Evolutionary conservation across 2,797 vertebrate genomes (phyloP).

Genomic region (Hylomyscus alleni): DNA sequence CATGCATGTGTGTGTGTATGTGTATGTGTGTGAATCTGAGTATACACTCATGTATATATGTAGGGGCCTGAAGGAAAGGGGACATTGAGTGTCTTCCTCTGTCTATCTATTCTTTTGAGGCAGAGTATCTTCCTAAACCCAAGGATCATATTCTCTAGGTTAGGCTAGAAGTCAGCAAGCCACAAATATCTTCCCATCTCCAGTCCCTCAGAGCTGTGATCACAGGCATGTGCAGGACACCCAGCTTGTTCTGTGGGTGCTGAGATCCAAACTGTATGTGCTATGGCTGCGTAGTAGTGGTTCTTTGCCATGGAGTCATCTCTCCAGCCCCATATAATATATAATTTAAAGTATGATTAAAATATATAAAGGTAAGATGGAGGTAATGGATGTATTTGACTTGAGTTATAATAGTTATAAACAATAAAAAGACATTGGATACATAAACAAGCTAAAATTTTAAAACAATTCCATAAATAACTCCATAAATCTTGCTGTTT

Average conservation of each 20-base stretch:
- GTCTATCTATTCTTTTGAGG: not conserved
- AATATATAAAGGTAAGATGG: not conserved
- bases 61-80: not conserved
- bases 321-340: too few species aligned
- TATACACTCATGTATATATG: not conserved
- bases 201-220: too few species aligned
- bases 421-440: not conserved
- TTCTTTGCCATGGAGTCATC: not conserved
- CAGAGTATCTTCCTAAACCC: not conserved
- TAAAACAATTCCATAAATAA: not conserved
- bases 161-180: not conserved
- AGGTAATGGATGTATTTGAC: not conserved
- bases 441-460: not conserved
- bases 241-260: not conserved
- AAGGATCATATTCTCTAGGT: not conserved
- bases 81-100: not conserved
- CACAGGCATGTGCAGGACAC: not conserved
- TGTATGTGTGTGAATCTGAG: not conserved
- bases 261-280: not conserved
- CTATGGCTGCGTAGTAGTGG: too few species aligned
- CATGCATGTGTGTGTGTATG: not conserved
- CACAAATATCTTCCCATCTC: too few species aligned
- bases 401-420: conserved; percentile 4
- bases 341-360: not conserved
- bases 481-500: not conserved